Base-by-base conservation (phyloP, 2,888 invertebrate genomes). In the Cylindroiulus punctatus region DNA sequence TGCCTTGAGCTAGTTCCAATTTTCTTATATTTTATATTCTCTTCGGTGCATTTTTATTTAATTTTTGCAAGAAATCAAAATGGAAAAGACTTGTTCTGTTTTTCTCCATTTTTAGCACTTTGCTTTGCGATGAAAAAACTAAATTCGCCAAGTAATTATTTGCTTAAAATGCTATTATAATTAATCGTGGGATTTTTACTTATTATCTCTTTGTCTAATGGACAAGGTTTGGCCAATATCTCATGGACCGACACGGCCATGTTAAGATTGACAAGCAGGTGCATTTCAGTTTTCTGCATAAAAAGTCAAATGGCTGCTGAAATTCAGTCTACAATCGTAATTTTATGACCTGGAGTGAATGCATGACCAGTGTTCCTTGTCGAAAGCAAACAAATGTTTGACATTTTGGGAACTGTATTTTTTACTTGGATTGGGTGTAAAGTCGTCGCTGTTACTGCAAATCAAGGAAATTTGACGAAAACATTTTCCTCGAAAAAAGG, bases 111-210 rank as follows among this genome's bases (percentile, higher is more conserved):
- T 52, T 52, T n/a, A 52, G 52, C 52, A 52, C 19, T 52, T 52
- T 52, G 19, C 10, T n/a, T 52, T 1, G 1, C 52, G 19, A 52
- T 52, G 17, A n/a, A 19, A n/a, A 44, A 44, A 44, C 36, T 17
- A 44, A 52, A 52, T 12, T 52, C 3, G 52, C 52, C 19, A 7
- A 52, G 52, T n/a, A 52, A 52, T 52, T 52, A 52, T 52, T 52
- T 44, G 44, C 52, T 52, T n/a, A 65, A 65, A 44, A 44, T 44
- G 44, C 81, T 81, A 87, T 47, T 26, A 22, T 36, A 85, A 82
- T 82, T 36, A 85, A 82, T 82, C 10, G 87, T 86, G 12, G 84
- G 76, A 4, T 84, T 26, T 57, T 86, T 84, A 3, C 26, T 65
- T 26, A 22, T 26, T 26, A 1, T 65, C 0, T 65, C 65, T 87